A percentile compares a stretch with the other conserved stretches of the same genome.
Evolutionary conservation across 2,113 vertebrate genomes (phyloP).

Genomic region (Odocoileus virginianus): DNA sequence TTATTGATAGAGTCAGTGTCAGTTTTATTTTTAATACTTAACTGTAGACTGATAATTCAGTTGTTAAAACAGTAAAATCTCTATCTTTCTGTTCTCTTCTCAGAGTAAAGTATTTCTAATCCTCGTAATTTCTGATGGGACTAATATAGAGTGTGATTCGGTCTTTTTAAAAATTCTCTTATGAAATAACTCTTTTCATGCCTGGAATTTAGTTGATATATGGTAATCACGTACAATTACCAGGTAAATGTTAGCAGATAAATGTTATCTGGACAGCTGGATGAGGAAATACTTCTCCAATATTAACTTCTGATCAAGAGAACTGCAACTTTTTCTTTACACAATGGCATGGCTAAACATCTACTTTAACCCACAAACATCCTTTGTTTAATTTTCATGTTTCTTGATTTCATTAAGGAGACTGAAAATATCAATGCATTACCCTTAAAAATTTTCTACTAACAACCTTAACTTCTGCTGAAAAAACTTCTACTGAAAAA

Average conservation of each 20-base stretch:
- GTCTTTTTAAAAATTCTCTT: background rate
- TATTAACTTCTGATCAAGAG: background rate
- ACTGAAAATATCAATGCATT: background rate
- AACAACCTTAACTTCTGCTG: background rate
- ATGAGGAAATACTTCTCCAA: background rate
- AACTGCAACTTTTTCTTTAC: background rate
- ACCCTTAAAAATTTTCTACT: background rate
- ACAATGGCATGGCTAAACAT: background rate
- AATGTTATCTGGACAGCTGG: background rate
- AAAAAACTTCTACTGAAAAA: background rate
- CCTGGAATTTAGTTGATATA: background rate
- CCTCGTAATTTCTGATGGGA: background rate
- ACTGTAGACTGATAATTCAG: slow-evolving; percentile 18
- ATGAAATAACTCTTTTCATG: background rate
- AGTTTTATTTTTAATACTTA: slow-evolving; percentile 48
- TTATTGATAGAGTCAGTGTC: slow-evolving; percentile 31
- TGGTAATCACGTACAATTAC: background rate
- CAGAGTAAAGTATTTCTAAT: slow-evolving; percentile 1
- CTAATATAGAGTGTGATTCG: background rate
- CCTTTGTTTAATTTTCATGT: background rate
- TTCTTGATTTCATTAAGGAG: background rate
- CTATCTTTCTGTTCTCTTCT: background rate
- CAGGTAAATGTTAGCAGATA: background rate
- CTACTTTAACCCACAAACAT: background rate
- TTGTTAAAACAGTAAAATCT: slow-evolving; percentile 15